These are phyloP conservation scores for Chloroceryle inda DNA, from an alignment of 2,797 vertebrate genomes.

Conservation along the genomic window DNA sequence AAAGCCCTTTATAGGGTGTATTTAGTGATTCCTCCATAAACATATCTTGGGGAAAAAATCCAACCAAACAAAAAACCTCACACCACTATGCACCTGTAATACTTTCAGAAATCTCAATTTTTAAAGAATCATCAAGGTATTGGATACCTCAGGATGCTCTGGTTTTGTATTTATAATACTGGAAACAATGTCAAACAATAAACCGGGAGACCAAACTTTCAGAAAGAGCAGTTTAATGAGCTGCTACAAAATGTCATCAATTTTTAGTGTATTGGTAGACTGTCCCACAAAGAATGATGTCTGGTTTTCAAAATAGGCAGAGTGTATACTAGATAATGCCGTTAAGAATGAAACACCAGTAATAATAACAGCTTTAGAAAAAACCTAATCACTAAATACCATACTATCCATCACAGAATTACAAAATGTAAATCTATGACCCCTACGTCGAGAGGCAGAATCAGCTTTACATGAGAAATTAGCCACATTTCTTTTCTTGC, in stretches of 20 bases:
- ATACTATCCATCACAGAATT: neutral
- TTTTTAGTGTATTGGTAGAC: neutral
- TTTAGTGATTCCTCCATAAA: neutral
- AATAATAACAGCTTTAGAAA: neutral
- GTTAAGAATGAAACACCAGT: neutral
- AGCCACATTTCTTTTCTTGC: neutral
- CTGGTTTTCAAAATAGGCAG: neutral
- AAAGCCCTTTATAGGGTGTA: neutral
- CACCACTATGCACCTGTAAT: neutral
- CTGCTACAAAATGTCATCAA: neutral
- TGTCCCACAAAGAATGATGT: neutral
- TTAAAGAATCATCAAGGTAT: neutral
- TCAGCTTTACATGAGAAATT: neutral
- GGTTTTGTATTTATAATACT: neutral
- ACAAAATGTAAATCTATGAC: neutral
- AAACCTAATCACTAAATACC: neutral
- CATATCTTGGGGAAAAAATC: fast-evolving
- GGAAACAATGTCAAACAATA: neutral
- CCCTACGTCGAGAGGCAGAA: neutral
- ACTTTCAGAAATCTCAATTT: neutral
- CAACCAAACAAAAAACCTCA: fast-evolving
- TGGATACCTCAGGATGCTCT: neutral
- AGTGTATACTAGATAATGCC: neutral
- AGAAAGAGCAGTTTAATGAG: conserved; percentile 13
- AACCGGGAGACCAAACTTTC: neutral